Base-by-base conservation (phyloP, 2,797 vertebrate species). In the Erethizon dorsatum region DNA sequence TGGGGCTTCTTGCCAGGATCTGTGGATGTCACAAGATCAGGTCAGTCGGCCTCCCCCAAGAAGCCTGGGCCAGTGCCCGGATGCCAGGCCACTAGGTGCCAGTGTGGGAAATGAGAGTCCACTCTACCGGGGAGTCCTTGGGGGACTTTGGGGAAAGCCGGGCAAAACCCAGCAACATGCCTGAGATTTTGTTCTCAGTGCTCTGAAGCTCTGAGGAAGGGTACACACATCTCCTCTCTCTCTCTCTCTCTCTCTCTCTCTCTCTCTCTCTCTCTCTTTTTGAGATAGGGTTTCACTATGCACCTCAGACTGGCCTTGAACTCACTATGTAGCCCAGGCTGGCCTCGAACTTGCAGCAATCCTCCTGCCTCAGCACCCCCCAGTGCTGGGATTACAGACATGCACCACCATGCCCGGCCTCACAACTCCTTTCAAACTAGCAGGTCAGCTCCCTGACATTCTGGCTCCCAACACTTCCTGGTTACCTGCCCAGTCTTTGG, bases 1-100 rank as follows among this genome's bases (percentile, higher is more conserved):
- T 92, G 88, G 73, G 93, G 82, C 87, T 85, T 54, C 67, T 93
- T 94, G 90, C 94, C 90, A 96, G 89, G 65, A 88, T 92, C 91
- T 75, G 65, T 59, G 77, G 67, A 75, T 97, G 83, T 95, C 95
- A 96, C 61, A 96, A 65, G 75, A 94, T 50, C 73, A 54, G 52
- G 61, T 89, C 93, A 73, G 77, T n/a, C 89, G 95, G 77, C 31
- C 37, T 86, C 61, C 77, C 80, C 6, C 41, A 94, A 28, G 61
- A 96, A 90, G 79, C 12, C 77, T 93, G 86, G 88, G 91, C 54
- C 87, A 84, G 86, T 31, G 90, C 79, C 88, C 82, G 82, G 69
- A 69, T 26, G 22, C n/a, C 82, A 93, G 52, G 67, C 33, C 3
- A 52, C 11, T 13, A 78, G 88, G 37, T 0, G 4, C 84, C 90